Base-by-base conservation (phyloP, 2,797 vertebrate species). In the Sebastes umbrosus region DNA sequence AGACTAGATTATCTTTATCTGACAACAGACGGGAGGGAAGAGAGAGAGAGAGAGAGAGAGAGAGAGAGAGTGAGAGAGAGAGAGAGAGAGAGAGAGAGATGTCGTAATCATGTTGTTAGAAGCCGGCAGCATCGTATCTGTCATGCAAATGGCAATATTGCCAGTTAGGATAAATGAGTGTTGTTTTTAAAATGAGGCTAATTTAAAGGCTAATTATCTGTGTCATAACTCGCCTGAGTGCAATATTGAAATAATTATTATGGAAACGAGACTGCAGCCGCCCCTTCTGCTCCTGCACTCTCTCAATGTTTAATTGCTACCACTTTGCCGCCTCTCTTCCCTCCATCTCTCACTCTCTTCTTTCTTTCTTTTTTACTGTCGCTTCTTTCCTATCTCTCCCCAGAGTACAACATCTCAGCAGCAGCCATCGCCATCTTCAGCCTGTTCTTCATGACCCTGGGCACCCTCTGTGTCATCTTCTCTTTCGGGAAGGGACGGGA, bases 331-430 rank as follows among this genome's bases (percentile, higher is more conserved):
- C 68, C n/a, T 77, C 50, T 71, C 25, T 24, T 62, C 36, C 27
- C 65, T 27, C 36, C 55, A 55, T 58, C 52, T 27, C 52, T 70
- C 31, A 25, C 18, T 6, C n/a, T n/a, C 20, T 29, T 55, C 18
- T 31, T 29, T 32, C 14, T 4, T 14, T 52, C 11, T 3, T 46
- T 65, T 43, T 50, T 13, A 16, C 54, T 24, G 4, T 73, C 57
- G 66, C 27, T 7, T 31, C 9, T 52, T 60, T 60, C 32, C 8
- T 79, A 3, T 29, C 7, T 70, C 24, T 36, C 8, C 29, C 9
- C 75, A 99, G 98, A 99, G 85, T 99, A 98, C 94, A 99, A 98
- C 87, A 98, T 99, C 92, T 99, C 98, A 1, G 98, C 98, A 0
- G 98, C 97, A 3, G 98, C 98, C 91, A 98, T 99, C 8, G 95